Evolutionary conservation across 2,888 invertebrate genomes (phyloP), one percentile per base, ranked within the genome.

Genomic region (Euclidia mi): DNA sequence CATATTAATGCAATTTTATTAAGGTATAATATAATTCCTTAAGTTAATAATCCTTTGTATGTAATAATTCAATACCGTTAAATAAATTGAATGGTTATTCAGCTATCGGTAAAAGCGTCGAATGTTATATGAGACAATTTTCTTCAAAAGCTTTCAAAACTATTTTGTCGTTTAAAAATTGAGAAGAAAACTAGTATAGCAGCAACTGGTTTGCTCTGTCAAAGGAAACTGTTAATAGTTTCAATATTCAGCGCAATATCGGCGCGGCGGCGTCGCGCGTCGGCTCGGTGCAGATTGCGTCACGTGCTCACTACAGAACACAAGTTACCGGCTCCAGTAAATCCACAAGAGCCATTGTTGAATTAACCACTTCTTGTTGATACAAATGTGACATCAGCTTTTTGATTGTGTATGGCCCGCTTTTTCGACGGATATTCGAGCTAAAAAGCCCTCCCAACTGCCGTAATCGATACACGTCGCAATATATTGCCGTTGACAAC

Each of bases 401-500:
- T 83, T 76, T 82, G 74, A 82, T 82, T 85, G 83, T 85, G 65
- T 62, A 63, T 75, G 50, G 65, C 58, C 76, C 76, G 73, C 74
- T 79, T 83, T 71, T 76, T 71, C 69, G 68, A 75, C 69, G 72
- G 75, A 78, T 78, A 79, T 79, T 72, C 70, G n/a, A n/a, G n/a
- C n/a, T n/a, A 51, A 71, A 63, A 68, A 71, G 55, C 57, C 51
- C 50, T 53, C 56, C 53, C n/a, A n/a, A n/a, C n/a, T n/a, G n/a
- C 42, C 20, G 61, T 57, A 59, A 51, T 52, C 62, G 53, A 71
- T 66, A 55, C 60, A 20, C 42, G 25, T 40, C 17, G 56, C 71
- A 65, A 65, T 63, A 67, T 65, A 55, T 69, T 79, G 68, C 70
- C 62, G 62, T 75, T 78, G 76, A 78, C 77, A 72, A 71, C 62